Base-by-base conservation (phyloP, 2,113 vertebrate species). In the Chaetodon auriga region DNA sequence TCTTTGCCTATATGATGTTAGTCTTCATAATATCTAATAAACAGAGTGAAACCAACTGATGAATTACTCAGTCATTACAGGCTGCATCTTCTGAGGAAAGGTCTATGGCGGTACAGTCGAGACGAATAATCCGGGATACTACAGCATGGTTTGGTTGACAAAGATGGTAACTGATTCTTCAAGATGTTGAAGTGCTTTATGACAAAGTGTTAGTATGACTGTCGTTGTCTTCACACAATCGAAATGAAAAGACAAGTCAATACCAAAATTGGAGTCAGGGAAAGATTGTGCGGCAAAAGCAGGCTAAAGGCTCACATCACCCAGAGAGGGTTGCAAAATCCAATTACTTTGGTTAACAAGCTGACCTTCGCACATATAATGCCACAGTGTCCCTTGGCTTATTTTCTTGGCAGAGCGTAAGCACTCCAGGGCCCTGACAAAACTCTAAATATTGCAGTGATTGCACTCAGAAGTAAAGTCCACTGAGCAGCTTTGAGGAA, bases 301-400 rank as follows among this genome's bases (percentile, higher is more conserved):
- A 60, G 63, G 76, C 75, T 84, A 80, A 90, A 83, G 81, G 84
- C 86, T 87, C 78, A 64, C 87, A 83, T 86, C 73, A 89, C 68
- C 86, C 80, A 77, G 68, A 91, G 89, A 90, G 84, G 79, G 76
- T 79, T 87, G 70, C 68, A 82, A 93, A 94, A 94, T 94, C 91
- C 92, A 95, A 94, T 95, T 95, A 95, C 86, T 91, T 88, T 92
- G 90, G 88, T 92, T 95, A 95, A 95, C 93, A 94, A 92, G 88
- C 93, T 94, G 93, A 95, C 91, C 92, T 94, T 93, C 80, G 87
- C 86, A 90, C 88, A 63, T 89, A 90, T 89, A 91, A 91, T 94
- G 90, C 87, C 87, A 92, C 80, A 75, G 41, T 90, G 91, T 93
- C 82, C 90, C 89, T 78, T 77, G 72, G 90, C 89, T 88, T 89